Conservation (phyloP, 2,797 vertebrate genomes). For the Siniperca obscura region DNA sequence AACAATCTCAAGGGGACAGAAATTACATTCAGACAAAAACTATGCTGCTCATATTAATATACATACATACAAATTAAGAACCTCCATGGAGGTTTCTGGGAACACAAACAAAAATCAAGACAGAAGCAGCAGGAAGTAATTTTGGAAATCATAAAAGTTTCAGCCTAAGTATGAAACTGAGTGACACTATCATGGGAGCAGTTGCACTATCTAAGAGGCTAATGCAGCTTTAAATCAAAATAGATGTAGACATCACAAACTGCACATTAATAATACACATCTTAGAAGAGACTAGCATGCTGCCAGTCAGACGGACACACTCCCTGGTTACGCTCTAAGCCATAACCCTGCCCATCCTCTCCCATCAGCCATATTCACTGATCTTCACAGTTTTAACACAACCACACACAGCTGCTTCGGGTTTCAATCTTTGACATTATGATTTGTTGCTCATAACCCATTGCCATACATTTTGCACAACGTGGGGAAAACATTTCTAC, state of each 20-base stretch:
- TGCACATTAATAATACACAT: slow-evolving; percentile 32
- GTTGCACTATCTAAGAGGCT: background rate
- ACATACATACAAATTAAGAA: background rate
- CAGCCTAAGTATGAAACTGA: background rate
- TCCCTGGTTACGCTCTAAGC: background rate
- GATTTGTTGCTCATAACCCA: slow-evolving; percentile 1
- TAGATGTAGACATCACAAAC: slow-evolving; percentile 8
- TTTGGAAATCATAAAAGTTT: background rate
- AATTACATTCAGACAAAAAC: background rate
- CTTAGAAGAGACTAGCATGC: background rate
- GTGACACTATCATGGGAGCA: background rate
- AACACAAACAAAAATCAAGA: background rate
- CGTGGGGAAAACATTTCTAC: background rate
- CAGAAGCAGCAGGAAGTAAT: slow-evolving; percentile 10
- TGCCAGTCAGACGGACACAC: slow-evolving; percentile 16
- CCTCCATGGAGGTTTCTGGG: background rate
- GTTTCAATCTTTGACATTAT: background rate
- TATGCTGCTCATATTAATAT: background rate
- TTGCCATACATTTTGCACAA: background rate
- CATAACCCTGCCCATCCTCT: background rate
- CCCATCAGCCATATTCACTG: background rate
- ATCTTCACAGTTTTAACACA: slow-evolving; percentile 9
- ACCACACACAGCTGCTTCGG: slow-evolving; percentile 27
- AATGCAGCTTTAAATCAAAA: slow-evolving; percentile 22
- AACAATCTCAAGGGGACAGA: slow-evolving; percentile 18